These are phyloP conservation scores for Meteorus sp. DNA, from an alignment of 1,140 invertebrate genomes.

Conservation along the genomic window DNA sequence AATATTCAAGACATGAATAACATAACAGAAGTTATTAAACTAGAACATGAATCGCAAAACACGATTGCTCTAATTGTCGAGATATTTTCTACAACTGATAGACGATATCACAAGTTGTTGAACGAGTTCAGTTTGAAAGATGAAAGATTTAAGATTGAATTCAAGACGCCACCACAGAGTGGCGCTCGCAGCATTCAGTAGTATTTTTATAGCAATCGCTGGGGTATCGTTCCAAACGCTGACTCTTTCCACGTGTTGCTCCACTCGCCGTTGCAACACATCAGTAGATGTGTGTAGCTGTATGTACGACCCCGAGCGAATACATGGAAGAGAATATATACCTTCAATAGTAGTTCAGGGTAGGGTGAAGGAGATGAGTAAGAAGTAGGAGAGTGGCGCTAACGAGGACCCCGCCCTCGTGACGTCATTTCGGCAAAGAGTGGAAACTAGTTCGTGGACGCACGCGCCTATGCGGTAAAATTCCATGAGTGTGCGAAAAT, in stretches of 20 bases:
- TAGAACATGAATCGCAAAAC: no score
- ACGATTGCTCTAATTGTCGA: no score
- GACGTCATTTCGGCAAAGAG: constrained; percentile 43
- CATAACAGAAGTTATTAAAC: no score
- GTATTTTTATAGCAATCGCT: constrained; percentile 10
- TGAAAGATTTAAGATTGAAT: no score
- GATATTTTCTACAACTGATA: no score
- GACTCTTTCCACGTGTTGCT: constrained; percentile 53
- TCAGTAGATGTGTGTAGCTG: constrained; percentile 13
- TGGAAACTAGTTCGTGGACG: constrained; percentile 6
- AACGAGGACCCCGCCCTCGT: constrained; percentile 57
- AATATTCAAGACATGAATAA: no score
- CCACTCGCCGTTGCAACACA: constrained; percentile 29
- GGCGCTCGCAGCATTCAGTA: not conserved
- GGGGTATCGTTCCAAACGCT: constrained; percentile 1
- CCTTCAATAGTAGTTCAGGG: not conserved
- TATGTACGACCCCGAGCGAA: not conserved
- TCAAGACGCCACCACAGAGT: not conserved
- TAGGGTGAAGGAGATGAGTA: constrained; percentile 1
- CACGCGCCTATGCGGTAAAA: not conserved
- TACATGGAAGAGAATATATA: not conserved
- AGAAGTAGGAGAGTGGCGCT: constrained; percentile 31
- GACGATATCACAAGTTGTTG: no score
- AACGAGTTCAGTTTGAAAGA: no score
- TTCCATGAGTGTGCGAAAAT: not conserved